These are phyloP conservation scores for Misgurnus mizolepis DNA, from an alignment of 2,113 vertebrate genomes.

Conservation along the genomic window DNA sequence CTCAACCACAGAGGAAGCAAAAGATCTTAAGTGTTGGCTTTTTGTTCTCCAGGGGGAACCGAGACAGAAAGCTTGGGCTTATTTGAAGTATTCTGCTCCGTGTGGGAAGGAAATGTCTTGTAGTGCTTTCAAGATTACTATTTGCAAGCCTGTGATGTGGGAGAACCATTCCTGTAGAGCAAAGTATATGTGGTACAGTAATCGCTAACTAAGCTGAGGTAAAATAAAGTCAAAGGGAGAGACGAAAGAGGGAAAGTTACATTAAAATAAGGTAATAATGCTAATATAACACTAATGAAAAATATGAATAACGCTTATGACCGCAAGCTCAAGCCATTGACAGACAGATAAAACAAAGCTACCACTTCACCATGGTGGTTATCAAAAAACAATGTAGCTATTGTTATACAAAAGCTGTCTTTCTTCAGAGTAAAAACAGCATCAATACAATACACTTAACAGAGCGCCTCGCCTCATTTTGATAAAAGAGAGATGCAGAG, in stretches of 20 bases:
- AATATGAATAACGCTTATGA: slow-evolving; percentile 36
- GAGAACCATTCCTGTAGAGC: slow-evolving; percentile 42
- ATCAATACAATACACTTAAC: slow-evolving; percentile 62
- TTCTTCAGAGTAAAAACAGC: slow-evolving; percentile 61
- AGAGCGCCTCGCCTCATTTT: slow-evolving; percentile 65
- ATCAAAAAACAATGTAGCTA: slow-evolving; percentile 64
- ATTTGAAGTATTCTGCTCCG: slow-evolving; percentile 75
- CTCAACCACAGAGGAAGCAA: slow-evolving; percentile 68
- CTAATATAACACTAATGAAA: background rate
- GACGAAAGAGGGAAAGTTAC: background rate
- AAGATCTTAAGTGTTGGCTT: slow-evolving; percentile 72
- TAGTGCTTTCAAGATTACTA: slow-evolving; percentile 74
- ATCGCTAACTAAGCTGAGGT: slow-evolving; percentile 38
- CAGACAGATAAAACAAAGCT: slow-evolving; percentile 62
- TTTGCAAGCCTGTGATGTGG: slow-evolving; percentile 70
- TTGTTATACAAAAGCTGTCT: slow-evolving; percentile 65
- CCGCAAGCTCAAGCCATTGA: slow-evolving; percentile 58
- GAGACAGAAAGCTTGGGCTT: slow-evolving; percentile 66
- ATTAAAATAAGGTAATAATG: background rate
- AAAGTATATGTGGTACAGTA: slow-evolving; percentile 39
- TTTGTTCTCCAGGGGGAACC: slow-evolving; percentile 72
- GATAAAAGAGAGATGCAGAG: slow-evolving; percentile 70
- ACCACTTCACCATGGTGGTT: slow-evolving; percentile 45
- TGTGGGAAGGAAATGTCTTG: slow-evolving; percentile 72
- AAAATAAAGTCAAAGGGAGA: slow-evolving; percentile 12